phyloP scores from a whole-genome alignment of 30 jellyfish, hydroid and myxozoan genomes.

The Catostylus mosaicus region DNA sequence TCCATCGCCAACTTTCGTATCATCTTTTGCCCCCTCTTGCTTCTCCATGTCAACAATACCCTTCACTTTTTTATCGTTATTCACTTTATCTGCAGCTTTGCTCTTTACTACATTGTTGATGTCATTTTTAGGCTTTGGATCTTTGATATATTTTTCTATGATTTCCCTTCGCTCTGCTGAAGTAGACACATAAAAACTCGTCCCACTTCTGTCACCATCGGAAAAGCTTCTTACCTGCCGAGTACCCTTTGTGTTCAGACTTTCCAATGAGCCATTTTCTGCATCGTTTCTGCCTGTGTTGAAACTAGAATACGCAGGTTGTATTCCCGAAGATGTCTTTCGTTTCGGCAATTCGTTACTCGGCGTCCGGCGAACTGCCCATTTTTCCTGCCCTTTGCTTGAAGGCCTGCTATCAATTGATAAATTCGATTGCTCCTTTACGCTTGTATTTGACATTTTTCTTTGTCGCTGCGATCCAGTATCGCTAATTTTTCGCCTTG shows the following conservation, averaged over 20 bases:
- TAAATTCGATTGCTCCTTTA: not conserved
- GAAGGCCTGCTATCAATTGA: not conserved
- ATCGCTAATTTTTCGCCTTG: not conserved
- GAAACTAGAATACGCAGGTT: not conserved
- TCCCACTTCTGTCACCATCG: not conserved
- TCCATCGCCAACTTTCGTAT: not conserved
- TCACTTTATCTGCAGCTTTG: not conserved
- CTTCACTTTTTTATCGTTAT: not conserved
- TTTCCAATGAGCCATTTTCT: not conserved
- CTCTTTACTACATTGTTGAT: not conserved
- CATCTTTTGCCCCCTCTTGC: not conserved
- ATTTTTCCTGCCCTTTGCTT: conserved; percentile 1
- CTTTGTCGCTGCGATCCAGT: conserved; percentile 4
- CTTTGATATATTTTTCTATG: conserved; percentile 17
- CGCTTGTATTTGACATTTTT: not conserved
- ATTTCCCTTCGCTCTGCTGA: conserved; percentile 13
- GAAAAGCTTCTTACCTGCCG: conserved; percentile 8
- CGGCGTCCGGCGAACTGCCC: not conserved
- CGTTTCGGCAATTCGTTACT: not conserved
- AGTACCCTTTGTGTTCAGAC: not conserved
- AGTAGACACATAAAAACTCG: not conserved
- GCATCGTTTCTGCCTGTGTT: not conserved
- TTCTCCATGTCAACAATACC: not conserved
- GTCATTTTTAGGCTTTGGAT: not conserved
- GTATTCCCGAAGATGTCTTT: not conserved